A percentile compares a stretch with the other conserved stretches of the same genome.
These are phyloP conservation scores for Schizotus pectinicornis DNA, from an alignment of 2,888 invertebrate genomes.

Conservation along the genomic window DNA sequence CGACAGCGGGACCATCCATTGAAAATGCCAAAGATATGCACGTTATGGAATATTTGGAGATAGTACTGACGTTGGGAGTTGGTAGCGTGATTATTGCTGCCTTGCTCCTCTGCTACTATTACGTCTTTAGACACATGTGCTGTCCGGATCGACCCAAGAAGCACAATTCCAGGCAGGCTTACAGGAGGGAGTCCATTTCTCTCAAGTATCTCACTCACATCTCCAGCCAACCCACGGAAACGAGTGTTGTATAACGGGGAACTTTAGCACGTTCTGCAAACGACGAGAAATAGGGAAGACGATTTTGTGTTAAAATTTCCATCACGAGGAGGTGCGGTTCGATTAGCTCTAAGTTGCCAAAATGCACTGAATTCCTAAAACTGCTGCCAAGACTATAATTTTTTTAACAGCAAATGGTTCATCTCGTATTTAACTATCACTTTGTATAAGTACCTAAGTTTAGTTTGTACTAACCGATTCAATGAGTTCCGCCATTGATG, in stretches of 20 bases:
- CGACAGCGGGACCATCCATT: background rate
- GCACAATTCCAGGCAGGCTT: conserved; percentile 42
- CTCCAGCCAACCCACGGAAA: conserved; percentile 67
- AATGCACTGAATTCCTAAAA: no score
- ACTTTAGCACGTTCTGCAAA: background rate
- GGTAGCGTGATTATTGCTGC: conserved; percentile 67
- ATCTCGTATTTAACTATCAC: no score
- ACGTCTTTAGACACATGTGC: conserved; percentile 69
- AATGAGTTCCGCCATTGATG: no score
- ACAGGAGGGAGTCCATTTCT: conserved; percentile 62
- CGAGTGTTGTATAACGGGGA: conserved; percentile 36
- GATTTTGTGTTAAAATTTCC: no score
- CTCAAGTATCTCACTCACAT: conserved; percentile 67
- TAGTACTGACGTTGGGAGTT: conserved; percentile 66
- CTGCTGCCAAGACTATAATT: no score
- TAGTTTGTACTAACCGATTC: no score
- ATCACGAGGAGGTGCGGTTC: no score
- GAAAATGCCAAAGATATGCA: conserved; percentile 46
- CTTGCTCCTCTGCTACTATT: conserved; percentile 70
- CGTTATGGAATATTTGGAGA: conserved; percentile 65
- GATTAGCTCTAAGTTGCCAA: no score
- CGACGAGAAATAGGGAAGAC: background rate
- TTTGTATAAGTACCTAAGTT: no score
- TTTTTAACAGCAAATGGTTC: no score
- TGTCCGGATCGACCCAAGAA: conserved; percentile 54